These are phyloP conservation scores for Agapornis roseicollis DNA, from an alignment of 2,113 vertebrate species.

Conservation along the genomic window DNA sequence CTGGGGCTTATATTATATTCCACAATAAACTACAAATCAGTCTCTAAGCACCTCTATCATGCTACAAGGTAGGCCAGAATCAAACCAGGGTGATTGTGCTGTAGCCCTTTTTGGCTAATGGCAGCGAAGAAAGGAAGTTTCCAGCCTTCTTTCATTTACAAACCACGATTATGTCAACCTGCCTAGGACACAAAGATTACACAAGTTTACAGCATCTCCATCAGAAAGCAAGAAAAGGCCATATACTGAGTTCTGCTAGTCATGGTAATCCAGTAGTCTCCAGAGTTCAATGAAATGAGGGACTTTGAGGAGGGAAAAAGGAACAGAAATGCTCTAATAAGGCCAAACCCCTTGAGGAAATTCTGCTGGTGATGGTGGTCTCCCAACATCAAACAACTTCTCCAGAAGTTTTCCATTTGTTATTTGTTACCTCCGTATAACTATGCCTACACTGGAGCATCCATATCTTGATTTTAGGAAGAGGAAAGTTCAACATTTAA, in stretches of 20 bases:
- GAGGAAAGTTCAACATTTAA: background rate
- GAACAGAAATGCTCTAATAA: background rate
- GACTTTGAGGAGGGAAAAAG: background rate
- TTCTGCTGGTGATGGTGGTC: background rate
- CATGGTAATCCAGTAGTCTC: background rate
- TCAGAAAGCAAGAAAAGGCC: background rate
- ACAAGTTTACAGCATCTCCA: background rate
- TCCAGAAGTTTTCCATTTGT: background rate
- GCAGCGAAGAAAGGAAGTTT: background rate
- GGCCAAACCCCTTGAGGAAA: background rate
- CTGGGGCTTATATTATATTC: background rate
- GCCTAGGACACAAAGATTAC: background rate
- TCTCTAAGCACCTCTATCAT: background rate
- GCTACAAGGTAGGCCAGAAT: background rate
- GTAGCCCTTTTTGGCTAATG: rapidly evolving
- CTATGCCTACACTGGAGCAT: background rate
- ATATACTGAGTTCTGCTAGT: background rate
- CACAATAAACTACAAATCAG: background rate
- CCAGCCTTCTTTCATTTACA: background rate
- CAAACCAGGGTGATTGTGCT: background rate
- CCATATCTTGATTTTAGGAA: background rate
- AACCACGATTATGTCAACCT: background rate
- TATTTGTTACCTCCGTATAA: background rate
- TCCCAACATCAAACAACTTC: background rate
- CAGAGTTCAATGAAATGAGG: background rate